phyloP scores from a whole-genome alignment of 2,797 vertebrate genomes.

The Poeciliopsis infans region DNA sequence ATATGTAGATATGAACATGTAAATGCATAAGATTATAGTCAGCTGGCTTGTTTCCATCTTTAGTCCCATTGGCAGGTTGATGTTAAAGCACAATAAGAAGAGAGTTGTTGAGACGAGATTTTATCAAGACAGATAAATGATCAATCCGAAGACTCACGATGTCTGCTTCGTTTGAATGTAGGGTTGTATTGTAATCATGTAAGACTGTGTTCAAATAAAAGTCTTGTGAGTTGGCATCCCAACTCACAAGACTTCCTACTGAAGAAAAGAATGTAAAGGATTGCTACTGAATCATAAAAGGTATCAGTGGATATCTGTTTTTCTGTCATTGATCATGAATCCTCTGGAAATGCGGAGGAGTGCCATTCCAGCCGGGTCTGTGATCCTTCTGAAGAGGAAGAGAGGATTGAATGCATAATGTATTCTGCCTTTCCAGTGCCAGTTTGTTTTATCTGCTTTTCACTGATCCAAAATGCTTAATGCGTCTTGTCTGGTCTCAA shows the following conservation, averaged over 20 bases:
- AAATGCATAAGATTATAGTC: too few relatives aligned
- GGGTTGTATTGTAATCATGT: slow-evolving; percentile 36
- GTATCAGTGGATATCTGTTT: slow-evolving; percentile 20
- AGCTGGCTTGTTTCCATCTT: too few relatives aligned
- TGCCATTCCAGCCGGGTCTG: slow-evolving; percentile 38
- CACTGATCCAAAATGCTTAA: slow-evolving; percentile 21
- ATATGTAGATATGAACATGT: too few relatives aligned
- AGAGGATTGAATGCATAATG: slow-evolving; percentile 48
- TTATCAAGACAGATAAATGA: too few relatives aligned
- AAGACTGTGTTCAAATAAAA: slow-evolving; percentile 37
- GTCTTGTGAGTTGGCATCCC: not conserved
- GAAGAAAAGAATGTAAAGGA: slow-evolving; percentile 8
- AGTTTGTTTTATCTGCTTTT: slow-evolving; percentile 27
- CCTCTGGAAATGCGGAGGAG: slow-evolving; percentile 37
- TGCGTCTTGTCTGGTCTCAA: slow-evolving; percentile 17
- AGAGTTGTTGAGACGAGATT: too few relatives aligned
- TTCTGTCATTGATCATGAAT: slow-evolving; percentile 45
- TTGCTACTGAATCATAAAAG: slow-evolving; percentile 40
- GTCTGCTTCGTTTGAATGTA: slow-evolving; percentile 24
- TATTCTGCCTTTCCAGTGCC: slow-evolving; percentile 47
- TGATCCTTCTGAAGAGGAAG: slow-evolving; percentile 25
- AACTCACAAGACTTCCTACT: too few relatives aligned
- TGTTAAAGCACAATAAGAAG: too few relatives aligned
- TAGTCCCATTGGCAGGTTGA: too few relatives aligned
- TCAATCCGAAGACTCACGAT: too few relatives aligned